Percentiles rank a stretch among this genome's conserved stretches.
These are phyloP conservation scores for Centropyge bicolor DNA, from an alignment of 2,797 vertebrate species.

Conservation along the genomic window DNA sequence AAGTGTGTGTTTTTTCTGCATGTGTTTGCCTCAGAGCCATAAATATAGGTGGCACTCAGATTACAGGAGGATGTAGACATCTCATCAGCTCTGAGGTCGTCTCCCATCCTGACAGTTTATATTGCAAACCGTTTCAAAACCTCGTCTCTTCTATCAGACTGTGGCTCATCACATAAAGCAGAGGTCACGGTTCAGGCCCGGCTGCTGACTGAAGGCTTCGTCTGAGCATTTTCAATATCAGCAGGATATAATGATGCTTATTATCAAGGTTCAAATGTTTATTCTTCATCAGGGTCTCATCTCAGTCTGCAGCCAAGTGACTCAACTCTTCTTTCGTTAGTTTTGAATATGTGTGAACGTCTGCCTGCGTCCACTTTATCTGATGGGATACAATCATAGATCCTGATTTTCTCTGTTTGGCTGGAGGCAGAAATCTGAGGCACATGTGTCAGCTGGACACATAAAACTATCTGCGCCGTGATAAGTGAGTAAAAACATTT, in stretches of 20 bases:
- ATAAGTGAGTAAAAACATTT: background rate
- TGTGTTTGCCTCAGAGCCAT: slow-evolving; percentile 23
- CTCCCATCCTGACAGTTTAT: background rate
- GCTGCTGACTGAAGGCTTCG: background rate
- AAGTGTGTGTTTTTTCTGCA: background rate
- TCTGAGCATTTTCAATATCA: background rate
- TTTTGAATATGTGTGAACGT: background rate
- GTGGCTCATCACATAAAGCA: background rate
- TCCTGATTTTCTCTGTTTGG: background rate
- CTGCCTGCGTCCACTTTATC: background rate
- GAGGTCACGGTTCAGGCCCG: background rate
- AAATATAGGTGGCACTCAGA: slow-evolving; percentile 28
- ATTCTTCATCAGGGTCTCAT: slow-evolving; percentile 35
- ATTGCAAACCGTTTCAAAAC: background rate
- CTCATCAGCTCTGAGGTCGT: slow-evolving; percentile 29
- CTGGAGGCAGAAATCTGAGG: background rate
- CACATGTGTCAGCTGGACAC: background rate
- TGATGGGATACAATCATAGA: background rate
- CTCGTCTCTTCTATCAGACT: background rate
- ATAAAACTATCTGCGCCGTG: background rate
- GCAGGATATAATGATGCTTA: background rate
- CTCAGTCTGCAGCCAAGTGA: background rate
- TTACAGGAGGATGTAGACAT: slow-evolving; percentile 36
- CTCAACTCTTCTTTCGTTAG: background rate
- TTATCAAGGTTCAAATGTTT: background rate